These are phyloP conservation scores for Protonibea diacanthus DNA, from an alignment of 2,797 vertebrate genomes.

Conservation along the genomic window DNA sequence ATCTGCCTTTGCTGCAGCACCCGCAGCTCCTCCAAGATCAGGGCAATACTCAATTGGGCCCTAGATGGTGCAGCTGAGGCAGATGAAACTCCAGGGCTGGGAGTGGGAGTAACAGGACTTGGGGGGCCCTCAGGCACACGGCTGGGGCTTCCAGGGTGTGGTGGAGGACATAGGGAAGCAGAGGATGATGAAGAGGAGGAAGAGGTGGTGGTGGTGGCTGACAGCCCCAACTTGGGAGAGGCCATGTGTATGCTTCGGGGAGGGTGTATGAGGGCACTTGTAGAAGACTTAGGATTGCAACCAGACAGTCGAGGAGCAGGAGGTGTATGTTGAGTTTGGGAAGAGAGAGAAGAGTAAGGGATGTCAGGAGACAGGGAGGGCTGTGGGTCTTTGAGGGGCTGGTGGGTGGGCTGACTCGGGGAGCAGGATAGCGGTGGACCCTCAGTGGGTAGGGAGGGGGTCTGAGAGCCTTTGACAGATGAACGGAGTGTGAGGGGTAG, in stretches of 20 bases:
- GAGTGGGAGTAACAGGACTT: conserved; percentile 85
- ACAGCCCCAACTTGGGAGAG: conserved; percentile 87
- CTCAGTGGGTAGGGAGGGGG: conserved; percentile 57
- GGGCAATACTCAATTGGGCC: conserved; percentile 89
- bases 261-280: conserved; percentile 53
- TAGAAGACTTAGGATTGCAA: conserved; percentile 61
- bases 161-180: conserved; percentile 84
- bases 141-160: conserved; percentile 88
- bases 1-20: conserved; percentile 94
- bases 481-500: conserved; percentile 64
- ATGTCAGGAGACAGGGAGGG: conserved; percentile 50
- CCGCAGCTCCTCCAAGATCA: conserved; percentile 92
- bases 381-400: conserved; percentile 52
- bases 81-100: conserved; percentile 82
- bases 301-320: conserved; percentile 45
- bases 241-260: conserved; percentile 79
- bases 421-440: conserved; percentile 52
- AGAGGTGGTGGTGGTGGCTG: conserved; percentile 85
- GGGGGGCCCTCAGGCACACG: conserved; percentile 88
- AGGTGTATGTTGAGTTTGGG: conserved; percentile 38
- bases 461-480: conserved; percentile 75
- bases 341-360: conserved; percentile 42
- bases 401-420: conserved; percentile 45
- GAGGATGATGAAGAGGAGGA: conserved; percentile 84
- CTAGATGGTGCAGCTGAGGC: conserved; percentile 81